Base-by-base conservation (phyloP, 2,888 invertebrate species). In the Atherix ibis region DNA sequence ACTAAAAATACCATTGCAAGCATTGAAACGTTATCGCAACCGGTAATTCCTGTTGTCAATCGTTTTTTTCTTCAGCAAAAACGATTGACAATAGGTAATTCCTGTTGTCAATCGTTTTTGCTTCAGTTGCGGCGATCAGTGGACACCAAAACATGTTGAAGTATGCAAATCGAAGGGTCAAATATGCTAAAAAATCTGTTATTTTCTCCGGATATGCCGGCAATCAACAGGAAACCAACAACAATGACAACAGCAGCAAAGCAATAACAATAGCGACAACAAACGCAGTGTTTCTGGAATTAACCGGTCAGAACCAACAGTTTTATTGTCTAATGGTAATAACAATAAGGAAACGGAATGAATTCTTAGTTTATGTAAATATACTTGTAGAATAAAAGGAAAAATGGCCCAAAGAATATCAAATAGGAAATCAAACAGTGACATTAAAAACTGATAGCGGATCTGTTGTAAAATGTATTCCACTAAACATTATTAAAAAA, bases 361-460 rank as follows among this genome's bases (percentile, higher is more conserved):
- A n/a, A 27, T 27, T 27, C n/a, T 27, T 27, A 27, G 27, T 27
- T 5, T 13, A 27, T 27, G 27, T 27, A 27, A 27, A 27, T 12
- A n/a, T 27, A n/a, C n/a, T n/a, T n/a, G n/a, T 13, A 27, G 5
- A 27, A 12, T 5, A 5, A 12, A 27, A n/a, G n/a, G n/a, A 27
- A 27, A 27, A 27, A 15, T 30, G 30, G 30, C 17, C 30, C 30
- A 30, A 30, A 17, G 17, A 15, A 5, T 30, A 30, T 17, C 15
- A 16, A 30, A n/a, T n/a, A n/a, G n/a, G n/a, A n/a, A n/a, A n/a
- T n/a, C n/a, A n/a, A n/a, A n/a, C n/a, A n/a, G n/a, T 30, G 9
- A 5, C 10, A 4, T 30, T 30, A n/a, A 30, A 30, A 30, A 30
- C 13, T 17, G 30, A 30, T 14, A 30, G 18, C 10, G 30, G 30